These are phyloP conservation scores for Amphipyra tragopoginis DNA, from an alignment of 2,888 invertebrate species.

Conservation along the genomic window DNA sequence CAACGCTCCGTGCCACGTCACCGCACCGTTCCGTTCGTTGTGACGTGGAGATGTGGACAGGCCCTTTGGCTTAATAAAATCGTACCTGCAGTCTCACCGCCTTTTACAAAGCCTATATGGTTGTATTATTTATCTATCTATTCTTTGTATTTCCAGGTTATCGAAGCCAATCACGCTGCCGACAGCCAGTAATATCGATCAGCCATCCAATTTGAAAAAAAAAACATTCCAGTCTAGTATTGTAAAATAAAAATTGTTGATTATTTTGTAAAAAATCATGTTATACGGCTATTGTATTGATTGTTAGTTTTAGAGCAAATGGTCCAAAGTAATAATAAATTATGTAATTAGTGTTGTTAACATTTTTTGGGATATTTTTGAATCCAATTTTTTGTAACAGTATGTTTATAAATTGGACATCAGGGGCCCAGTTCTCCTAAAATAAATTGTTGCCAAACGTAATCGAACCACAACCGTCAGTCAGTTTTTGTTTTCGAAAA, in stretches of 20 bases:
- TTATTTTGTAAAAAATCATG: slow-evolving; percentile 26
- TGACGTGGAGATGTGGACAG: too few species aligned
- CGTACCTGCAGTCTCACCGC: too few species aligned
- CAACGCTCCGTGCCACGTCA: too few species aligned
- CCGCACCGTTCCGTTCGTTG: too few species aligned
- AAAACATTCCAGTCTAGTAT: slow-evolving; percentile 30
- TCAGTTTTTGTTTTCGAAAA: too few species aligned
- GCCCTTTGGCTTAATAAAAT: too few species aligned
- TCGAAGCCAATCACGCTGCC: slow-evolving; percentile 64
- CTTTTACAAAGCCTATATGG: too few species aligned
- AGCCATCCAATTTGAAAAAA: background rate
- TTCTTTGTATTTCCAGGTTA: slow-evolving; percentile 69
- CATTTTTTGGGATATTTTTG: background rate
- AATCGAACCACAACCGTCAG: too few species aligned
- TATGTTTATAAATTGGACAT: too few species aligned
- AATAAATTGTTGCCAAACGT: too few species aligned
- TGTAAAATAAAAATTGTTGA: slow-evolving; percentile 33
- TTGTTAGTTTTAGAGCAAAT: slow-evolving; percentile 21
- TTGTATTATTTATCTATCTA: too few species aligned
- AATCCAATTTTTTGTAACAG: background rate
- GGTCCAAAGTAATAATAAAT: slow-evolving; percentile 28
- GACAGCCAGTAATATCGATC: slow-evolving; percentile 65
- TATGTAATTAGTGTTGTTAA: background rate
- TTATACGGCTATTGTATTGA: slow-evolving; percentile 25
- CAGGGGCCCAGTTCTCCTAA: too few species aligned